Percentiles rank a stretch among this genome's conserved stretches.
Evolutionary conservation across 2,113 vertebrate species (phyloP).

Genomic region (Platysteira castanea): DNA sequence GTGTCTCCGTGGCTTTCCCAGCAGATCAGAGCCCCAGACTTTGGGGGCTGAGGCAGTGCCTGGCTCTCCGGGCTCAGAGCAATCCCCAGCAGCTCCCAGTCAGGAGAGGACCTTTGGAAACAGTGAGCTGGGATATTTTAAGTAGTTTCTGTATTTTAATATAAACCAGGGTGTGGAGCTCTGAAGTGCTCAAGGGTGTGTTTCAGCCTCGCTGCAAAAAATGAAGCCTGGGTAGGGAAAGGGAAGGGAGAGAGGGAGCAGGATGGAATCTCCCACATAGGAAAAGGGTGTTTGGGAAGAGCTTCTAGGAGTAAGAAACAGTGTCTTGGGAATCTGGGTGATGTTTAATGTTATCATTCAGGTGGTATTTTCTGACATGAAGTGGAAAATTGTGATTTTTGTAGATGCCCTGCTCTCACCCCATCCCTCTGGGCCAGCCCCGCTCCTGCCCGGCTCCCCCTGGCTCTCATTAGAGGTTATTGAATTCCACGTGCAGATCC

Average conservation of each 20-base stretch:
- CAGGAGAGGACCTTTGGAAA: not conserved
- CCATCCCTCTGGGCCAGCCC: not conserved
- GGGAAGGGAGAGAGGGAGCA: not conserved
- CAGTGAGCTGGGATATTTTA: not conserved
- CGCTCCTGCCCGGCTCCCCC: not conserved
- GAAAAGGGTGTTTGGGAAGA: not conserved
- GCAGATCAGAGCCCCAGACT: accelerated
- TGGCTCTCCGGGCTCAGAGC: accelerated
- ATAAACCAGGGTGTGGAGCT: not conserved
- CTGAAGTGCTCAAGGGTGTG: not conserved
- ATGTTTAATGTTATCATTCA: not conserved
- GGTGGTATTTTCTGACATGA: not conserved
- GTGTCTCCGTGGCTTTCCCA: not conserved
- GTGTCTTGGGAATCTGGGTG: not conserved
- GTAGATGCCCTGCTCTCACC: not conserved
- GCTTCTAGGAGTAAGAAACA: not conserved
- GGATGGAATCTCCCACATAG: not conserved
- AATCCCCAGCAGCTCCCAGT: not conserved
- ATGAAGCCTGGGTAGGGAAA: not conserved
- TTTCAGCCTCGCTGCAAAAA: not conserved
- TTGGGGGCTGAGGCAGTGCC: not conserved
- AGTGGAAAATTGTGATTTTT: not conserved
- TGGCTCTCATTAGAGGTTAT: not conserved
- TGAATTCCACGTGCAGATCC: not conserved
- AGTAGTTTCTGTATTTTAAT: not conserved